phyloP scores from a whole-genome alignment of 1,140 invertebrate species.

The Philotrypesis tridentata region DNA sequence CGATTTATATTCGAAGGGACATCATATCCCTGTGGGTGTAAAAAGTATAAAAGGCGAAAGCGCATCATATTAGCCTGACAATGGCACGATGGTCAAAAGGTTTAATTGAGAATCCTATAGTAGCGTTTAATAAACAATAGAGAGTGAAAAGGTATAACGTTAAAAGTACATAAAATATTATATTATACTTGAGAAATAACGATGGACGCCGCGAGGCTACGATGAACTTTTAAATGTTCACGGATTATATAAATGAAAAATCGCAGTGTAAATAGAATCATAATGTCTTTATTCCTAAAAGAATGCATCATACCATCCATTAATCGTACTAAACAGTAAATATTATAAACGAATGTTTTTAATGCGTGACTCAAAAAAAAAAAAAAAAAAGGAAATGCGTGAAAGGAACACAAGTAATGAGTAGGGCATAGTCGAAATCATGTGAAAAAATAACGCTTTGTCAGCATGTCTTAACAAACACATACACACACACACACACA shows the following conservation, averaged over 20 bases:
- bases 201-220: slow-evolving; percentile 20
- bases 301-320: slow-evolving; percentile 51
- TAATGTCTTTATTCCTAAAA: slow-evolving; percentile 50
- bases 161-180: slow-evolving; percentile 35
- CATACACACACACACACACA: background rate
- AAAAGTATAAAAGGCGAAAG: background rate
- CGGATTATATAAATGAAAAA: slow-evolving; percentile 1
- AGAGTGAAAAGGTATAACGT: slow-evolving; percentile 29
- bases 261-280: slow-evolving; percentile 46
- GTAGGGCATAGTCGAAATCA: background rate
- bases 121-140: slow-evolving; percentile 45
- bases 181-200: slow-evolving; percentile 27
- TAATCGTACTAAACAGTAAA: slow-evolving; percentile 48
- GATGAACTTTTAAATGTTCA: slow-evolving; percentile 37
- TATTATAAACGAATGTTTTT: slow-evolving; percentile 46
- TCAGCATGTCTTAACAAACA: slow-evolving; percentile 12
- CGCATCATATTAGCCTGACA: slow-evolving; percentile 24
- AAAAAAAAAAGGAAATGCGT: slow-evolving; percentile 1
- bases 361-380: slow-evolving; percentile 25
- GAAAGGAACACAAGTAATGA: background rate
- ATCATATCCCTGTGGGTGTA: background rate
- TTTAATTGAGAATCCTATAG: slow-evolving; percentile 35
- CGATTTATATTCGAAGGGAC: background rate
- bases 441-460: slow-evolving; percentile 10
- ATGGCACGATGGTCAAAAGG: background rate